phyloP scores from a whole-genome alignment of 1,140 invertebrate genomes.

The Oscheius sp. region DNA sequence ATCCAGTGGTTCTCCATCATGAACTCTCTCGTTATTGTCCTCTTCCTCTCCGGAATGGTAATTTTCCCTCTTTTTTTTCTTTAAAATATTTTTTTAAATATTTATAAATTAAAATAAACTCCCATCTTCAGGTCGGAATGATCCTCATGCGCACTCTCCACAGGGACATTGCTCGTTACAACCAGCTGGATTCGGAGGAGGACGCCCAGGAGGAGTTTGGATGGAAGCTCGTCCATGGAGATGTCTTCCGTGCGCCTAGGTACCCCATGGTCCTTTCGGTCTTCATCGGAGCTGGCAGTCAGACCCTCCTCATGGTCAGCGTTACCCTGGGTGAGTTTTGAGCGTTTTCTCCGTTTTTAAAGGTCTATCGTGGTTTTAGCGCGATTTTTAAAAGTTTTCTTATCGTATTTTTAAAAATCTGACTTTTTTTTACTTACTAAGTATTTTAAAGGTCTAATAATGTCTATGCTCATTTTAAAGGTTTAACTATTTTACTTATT shows the following conservation, averaged over 20 bases:
- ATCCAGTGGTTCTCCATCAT: conserved; percentile 71
- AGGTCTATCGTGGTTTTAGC: too few species aligned
- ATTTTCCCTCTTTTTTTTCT: too few species aligned
- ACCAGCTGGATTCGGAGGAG: conserved; percentile 78
- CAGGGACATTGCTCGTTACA: conserved; percentile 97
- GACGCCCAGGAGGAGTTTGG: conserved; percentile 98
- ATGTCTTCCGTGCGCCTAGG: conserved; percentile 89
- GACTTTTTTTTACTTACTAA: not conserved
- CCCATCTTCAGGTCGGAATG: too few species aligned
- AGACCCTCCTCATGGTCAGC: conserved; percentile 74
- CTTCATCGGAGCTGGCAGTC: conserved; percentile 86
- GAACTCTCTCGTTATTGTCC: conserved; percentile 68
- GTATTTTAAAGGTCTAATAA: too few species aligned
- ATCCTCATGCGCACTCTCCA: conserved; percentile 93
- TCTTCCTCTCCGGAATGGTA: conserved; percentile 89
- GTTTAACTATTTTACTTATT: too few species aligned
- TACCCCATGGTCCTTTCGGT: conserved; percentile 94
- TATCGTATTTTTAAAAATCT: not conserved
- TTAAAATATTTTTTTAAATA: too few species aligned
- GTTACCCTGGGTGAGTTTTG: conserved; percentile 66
- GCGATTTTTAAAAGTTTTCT: too few species aligned
- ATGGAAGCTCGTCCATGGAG: conserved; percentile 95
- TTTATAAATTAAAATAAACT: conserved; percentile 1
- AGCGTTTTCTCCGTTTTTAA: not conserved
- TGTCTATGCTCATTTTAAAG: too few species aligned